Evolutionary conservation across 2,113 vertebrate species (phyloP).

Genomic region (Peromyscus leucopus): DNA sequence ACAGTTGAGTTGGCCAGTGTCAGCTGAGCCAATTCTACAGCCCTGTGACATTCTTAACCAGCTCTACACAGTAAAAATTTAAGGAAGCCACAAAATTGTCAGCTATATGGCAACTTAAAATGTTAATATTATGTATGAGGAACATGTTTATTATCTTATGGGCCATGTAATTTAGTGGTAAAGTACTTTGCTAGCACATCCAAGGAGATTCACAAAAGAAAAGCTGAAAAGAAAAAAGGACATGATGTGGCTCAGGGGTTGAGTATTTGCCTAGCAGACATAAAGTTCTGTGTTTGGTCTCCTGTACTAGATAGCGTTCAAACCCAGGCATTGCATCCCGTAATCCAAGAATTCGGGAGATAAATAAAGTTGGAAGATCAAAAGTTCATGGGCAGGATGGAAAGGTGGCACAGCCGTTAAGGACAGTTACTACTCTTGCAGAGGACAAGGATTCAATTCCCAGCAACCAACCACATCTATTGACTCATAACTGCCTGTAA

Average conservation of each 20-base stretch:
- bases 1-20: neutral
- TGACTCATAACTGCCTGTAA: neutral
- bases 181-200: neutral
- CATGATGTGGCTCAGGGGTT: neutral
- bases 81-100: neutral
- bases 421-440: neutral
- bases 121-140: neutral
- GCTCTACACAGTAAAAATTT: neutral
- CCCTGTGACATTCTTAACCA: neutral
- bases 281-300: neutral
- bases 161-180: neutral
- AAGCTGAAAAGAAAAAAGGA: neutral
- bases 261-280: neutral
- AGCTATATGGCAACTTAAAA: neutral
- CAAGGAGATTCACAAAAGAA: neutral
- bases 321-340: neutral
- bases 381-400: neutral
- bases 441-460: neutral
- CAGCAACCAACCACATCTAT: neutral
- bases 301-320: neutral
- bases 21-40: neutral
- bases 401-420: neutral
- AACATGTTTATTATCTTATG: slow-evolving; percentile 5
- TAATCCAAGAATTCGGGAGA: neutral
- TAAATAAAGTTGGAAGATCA: neutral